Conservation (phyloP, 2,113 vertebrate genomes). For the Empidonax traillii region DNA sequence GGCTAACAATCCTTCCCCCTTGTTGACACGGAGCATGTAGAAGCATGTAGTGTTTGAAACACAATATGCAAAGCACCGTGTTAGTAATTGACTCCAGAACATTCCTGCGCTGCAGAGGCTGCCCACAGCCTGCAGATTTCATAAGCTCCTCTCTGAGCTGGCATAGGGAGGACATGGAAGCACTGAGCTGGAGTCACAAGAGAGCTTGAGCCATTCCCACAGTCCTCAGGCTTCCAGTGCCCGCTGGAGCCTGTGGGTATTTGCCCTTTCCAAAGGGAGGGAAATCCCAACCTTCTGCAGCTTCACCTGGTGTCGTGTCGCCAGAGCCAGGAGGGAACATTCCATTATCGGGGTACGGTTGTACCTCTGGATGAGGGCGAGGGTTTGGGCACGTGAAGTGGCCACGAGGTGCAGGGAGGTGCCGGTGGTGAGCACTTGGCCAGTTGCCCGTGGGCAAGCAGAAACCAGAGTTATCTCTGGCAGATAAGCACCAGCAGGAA, state of each 20-base stretch:
- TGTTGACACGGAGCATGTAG: slow-evolving; percentile 3
- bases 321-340: rapidly evolving
- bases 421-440: not conserved
- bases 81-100: not conserved
- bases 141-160: slow-evolving; percentile 4
- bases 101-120: not conserved
- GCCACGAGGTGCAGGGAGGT: not conserved
- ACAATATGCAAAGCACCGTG: not conserved
- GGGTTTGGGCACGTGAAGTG: not conserved
- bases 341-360: rapidly evolving
- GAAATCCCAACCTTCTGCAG: not conserved
- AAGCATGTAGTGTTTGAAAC: slow-evolving; percentile 2
- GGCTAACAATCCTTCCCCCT: not conserved
- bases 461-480: not conserved
- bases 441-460: not conserved
- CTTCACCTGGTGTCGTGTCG: rapidly evolving
- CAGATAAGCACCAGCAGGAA: not conserved
- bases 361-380: not conserved
- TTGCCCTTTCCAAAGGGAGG: not conserved
- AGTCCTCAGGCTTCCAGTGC: not conserved
- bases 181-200: not conserved
- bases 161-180: not conserved
- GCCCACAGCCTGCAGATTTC: not conserved
- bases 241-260: not conserved
- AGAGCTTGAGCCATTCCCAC: not conserved